Evolutionary conservation across 2,888 invertebrate genomes (phyloP), one percentile per base, ranked within the genome.

Genomic region (Hirtodrosophila alboralis): DNA sequence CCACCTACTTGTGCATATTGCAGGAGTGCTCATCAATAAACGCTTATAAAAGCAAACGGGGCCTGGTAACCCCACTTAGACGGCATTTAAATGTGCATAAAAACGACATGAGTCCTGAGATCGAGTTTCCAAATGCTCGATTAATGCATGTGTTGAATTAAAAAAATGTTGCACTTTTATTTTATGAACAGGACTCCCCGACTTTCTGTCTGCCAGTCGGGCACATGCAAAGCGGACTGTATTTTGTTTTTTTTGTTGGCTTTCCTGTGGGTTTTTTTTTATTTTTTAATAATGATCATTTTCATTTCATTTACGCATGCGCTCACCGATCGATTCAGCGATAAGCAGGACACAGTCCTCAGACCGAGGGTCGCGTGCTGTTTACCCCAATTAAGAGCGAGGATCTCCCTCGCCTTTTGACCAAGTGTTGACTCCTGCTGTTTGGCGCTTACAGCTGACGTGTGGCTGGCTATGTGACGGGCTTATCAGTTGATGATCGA

Each of bases 391-490:
- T 64, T 75, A 76, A 51, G 45, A 27, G 41, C 59, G 18, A 49
- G 49, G 44, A 45, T 56, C 65, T 33, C 44, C 69, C 63, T 58
- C 58, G 49, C 44, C 27, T 23, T 27, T 34, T 44, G 53, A 16
- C 51, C 48, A 84, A 83, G 87, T 83, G 85, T 87, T 62, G 87
- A 65, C 85, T 84, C 86, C 85, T 86, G 81, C 87, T 69, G 85
- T 85, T 89, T 88, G 88, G 89, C 89, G 89, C 89, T 89, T 84
- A 76, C 79, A 77, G 66, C 77, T 88, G 89, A 89, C 89, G 89
- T 89, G 86, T 89, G 89, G 77, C 83, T 88, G 80, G 72, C 80
- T 79, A 76, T 81, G 77, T 85, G 84, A 85, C 63, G 70, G 69
- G 63, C 68, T 89, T 88, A 88, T 88, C 88, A 69, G 33, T 66